phyloP scores from a whole-genome alignment of 2,888 invertebrate genomes.

The Amblyjoppa fuscipennis region DNA sequence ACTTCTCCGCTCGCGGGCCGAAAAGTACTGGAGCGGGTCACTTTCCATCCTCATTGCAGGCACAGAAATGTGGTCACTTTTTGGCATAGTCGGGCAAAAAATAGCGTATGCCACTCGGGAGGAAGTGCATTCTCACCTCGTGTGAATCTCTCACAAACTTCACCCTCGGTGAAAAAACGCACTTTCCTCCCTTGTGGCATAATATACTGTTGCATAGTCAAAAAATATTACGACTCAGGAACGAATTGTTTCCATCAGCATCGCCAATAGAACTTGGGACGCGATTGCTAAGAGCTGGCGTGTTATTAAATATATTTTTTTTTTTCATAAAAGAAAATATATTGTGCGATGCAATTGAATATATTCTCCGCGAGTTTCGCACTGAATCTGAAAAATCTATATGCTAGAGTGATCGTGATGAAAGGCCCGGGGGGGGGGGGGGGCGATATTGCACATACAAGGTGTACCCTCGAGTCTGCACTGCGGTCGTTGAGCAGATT shows the following conservation, averaged over 20 bases:
- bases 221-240: too few species aligned
- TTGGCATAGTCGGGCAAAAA: too few species aligned
- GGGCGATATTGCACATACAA: background rate
- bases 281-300: background rate
- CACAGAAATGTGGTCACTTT: too few species aligned
- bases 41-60: too few species aligned
- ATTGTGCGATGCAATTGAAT: background rate
- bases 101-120: too few species aligned
- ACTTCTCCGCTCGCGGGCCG: too few species aligned
- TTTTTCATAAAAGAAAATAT: background rate
- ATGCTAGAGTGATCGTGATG: background rate
- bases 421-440: background rate
- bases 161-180: too few species aligned
- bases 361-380: background rate
- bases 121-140: too few species aligned
- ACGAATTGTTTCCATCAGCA: background rate
- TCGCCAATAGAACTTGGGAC: background rate
- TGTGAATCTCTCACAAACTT: too few species aligned
- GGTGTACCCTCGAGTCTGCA: background rate
- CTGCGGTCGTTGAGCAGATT: constrained; percentile 27
- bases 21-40: too few species aligned
- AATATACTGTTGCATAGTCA: too few species aligned
- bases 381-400: background rate
- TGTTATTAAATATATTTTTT: background rate
- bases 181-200: too few species aligned